Conservation (phyloP, 1,140 invertebrate genomes). For the Micrasema longulum region DNA sequence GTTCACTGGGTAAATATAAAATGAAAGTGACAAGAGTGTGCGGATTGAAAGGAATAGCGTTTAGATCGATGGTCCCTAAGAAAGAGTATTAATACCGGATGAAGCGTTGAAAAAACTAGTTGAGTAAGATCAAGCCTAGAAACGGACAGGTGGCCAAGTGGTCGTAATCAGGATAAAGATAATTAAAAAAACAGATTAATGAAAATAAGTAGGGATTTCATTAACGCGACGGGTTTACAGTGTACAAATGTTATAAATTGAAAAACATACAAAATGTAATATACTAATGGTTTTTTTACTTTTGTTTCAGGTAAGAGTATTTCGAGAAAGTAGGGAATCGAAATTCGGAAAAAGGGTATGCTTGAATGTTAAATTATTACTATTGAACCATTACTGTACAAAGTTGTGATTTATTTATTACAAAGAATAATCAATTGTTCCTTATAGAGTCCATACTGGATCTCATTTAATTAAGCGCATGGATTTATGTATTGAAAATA, state of each 20-base stretch:
- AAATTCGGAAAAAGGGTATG: background rate
- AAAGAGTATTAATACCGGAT: no score
- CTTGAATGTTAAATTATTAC: background rate
- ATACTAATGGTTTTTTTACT: conserved; percentile 2
- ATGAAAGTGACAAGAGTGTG: no score
- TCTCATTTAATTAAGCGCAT: conserved; percentile 21
- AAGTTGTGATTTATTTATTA: background rate
- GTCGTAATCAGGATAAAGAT: no score
- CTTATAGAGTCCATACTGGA: background rate
- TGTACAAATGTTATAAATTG: background rate
- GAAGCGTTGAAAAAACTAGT: conserved; percentile 11
- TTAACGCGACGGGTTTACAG: background rate
- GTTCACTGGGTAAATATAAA: no score
- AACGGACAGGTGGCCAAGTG: background rate
- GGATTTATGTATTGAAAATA: conserved; percentile 23
- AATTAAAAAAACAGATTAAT: no score
- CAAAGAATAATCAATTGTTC: background rate
- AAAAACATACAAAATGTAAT: background rate
- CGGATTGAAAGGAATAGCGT: no score
- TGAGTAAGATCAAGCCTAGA: conserved; percentile 2
- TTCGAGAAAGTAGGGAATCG: background rate
- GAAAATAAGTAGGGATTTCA: background rate
- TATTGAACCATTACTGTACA: background rate
- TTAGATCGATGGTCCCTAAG: no score
- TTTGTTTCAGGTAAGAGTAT: conserved; percentile 19